Evolutionary conservation across 2,797 vertebrate species (phyloP).

Genomic region (Enteromius thamalakanensis): DNA sequence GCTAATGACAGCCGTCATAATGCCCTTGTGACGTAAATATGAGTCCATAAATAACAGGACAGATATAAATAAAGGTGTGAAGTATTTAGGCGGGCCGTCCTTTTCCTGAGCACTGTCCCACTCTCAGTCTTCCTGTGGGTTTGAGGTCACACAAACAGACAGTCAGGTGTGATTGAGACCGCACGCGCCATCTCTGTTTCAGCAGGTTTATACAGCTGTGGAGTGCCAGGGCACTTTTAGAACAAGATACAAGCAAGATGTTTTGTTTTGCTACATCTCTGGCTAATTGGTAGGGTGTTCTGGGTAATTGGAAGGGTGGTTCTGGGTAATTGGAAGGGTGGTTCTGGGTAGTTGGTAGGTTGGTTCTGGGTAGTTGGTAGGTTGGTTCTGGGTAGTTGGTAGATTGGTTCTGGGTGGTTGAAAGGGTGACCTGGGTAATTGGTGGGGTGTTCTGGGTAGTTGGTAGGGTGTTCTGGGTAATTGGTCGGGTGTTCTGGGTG

Average conservation of each 20-base stretch:
- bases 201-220: background rate
- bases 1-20: conserved; percentile 21
- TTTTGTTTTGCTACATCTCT: background rate
- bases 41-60: conserved; percentile 24
- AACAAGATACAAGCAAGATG: background rate
- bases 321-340: background rate
- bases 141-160: conserved; percentile 49
- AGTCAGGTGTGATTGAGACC: conserved; percentile 20
- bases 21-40: conserved; percentile 4
- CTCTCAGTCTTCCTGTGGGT: conserved; percentile 30
- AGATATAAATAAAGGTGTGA: background rate
- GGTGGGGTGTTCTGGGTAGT: background rate
- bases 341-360: background rate
- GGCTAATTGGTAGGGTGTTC: background rate
- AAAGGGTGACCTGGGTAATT: background rate
- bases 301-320: background rate
- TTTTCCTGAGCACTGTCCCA: conserved; percentile 44
- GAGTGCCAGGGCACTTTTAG: background rate
- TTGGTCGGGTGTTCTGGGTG: background rate
- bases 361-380: background rate
- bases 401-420: background rate
- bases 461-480: background rate
- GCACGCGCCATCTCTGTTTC: background rate
- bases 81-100: background rate
- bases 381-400: no score